Base-by-base conservation (phyloP, 2,888 invertebrate species). In the Ceramica pisi region DNA sequence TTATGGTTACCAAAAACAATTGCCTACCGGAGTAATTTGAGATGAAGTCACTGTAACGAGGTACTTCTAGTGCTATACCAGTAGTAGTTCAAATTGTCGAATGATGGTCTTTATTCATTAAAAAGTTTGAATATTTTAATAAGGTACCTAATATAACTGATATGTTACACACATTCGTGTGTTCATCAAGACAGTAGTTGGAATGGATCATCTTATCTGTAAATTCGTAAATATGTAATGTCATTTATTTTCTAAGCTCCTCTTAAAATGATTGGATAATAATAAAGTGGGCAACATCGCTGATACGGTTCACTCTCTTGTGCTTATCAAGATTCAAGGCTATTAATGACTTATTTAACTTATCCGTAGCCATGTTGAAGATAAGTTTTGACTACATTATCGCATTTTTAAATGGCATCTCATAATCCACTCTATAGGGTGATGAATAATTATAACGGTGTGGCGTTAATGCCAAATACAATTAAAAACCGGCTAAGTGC, bases 1-100 rank as follows among this genome's bases (percentile, higher is more conserved):
- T 80, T 75, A 80, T 60, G 67, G 69, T 38, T 64, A 70, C 46
- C 59, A 64, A 74, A 80, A 76, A 79, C 77, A 79, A 78, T 83
- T 62, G 71, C 65, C 59, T 26, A 65, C 60, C 35, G 50, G 41
- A 6, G 79, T 74, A 67, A 83, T 76, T 12, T 67, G 75, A 84
- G 70, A 79, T 41, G 50, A 16, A 44, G 23, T 19, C 2, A 41
- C n/a, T 48, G 7, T 55, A 55, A 60, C 56, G 19, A 72, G 26
- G 9, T 4, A 31, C 26, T 75, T 53, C 23, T 75, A n/a, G 23
- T 16, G n/a, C 16, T 56, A 35, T 4, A 38, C 51, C 21, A 64
- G 67, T 72, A 60, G 71, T 69, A 51, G 68, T 59, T 69, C 46
- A 72, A 67, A 35, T 65, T 9, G 14, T 63, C 63, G 26, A 35